Evolutionary conservation across 1,140 invertebrate genomes (phyloP).

Genomic region (Zeugodacus cucurbitae): DNA sequence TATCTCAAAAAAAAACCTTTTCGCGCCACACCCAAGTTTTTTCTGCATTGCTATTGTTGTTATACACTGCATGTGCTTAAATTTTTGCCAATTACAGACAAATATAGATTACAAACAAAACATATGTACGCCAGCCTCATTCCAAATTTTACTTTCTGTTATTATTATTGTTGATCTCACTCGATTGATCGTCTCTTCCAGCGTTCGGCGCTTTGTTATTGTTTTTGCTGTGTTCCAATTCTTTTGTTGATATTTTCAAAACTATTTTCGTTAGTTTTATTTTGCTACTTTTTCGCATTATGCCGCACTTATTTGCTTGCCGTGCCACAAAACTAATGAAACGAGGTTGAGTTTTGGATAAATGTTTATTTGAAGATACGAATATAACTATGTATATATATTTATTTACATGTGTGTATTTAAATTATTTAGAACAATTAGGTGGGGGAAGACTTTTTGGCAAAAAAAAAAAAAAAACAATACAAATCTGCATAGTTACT

Average conservation of each 20-base stretch:
- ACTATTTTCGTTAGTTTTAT: slow-evolving; percentile 15
- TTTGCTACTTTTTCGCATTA: slow-evolving; percentile 22
- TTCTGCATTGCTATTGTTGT: neutral
- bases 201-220: neutral
- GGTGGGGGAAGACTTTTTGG: too few relatives aligned
- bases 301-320: slow-evolving; percentile 5
- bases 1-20: too few relatives aligned
- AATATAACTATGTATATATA: neutral
- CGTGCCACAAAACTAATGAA: slow-evolving; percentile 23
- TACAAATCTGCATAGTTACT: too few relatives aligned
- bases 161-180: slow-evolving; percentile 31
- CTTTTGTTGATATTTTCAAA: slow-evolving; percentile 32
- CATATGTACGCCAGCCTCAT: neutral
- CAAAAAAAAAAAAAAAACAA: too few relatives aligned
- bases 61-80: neutral
- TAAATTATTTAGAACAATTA: too few relatives aligned
- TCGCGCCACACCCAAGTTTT: neutral
- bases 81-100: neutral
- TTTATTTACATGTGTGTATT: neutral
- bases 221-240: slow-evolving; percentile 26
- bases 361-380: neutral
- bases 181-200: neutral
- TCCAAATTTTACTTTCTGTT: neutral
- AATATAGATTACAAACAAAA: neutral
- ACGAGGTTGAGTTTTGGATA: neutral